Base-by-base conservation (phyloP, 2,113 vertebrate genomes). In the Myiagra hebetior region DNA sequence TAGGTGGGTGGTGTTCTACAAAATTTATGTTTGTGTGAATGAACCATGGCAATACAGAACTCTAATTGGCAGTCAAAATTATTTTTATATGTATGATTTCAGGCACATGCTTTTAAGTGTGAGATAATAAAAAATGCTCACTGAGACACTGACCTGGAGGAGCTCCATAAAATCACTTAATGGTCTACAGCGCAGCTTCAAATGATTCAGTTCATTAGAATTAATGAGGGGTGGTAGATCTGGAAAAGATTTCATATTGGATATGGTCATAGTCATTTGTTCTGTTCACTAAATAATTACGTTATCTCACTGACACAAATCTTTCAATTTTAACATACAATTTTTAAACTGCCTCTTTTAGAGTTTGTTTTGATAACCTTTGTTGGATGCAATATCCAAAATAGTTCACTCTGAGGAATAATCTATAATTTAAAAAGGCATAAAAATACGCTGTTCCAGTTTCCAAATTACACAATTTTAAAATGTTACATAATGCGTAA, bases 181-280 rank as follows among this genome's bases (percentile, higher is more conserved):
- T 95, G 49, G 42, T 93, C 62, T 88, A 79, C 53, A 95, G 87
- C 57, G 90, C n/a, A 81, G 41, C 23, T 96, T 87, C 74, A 92
- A 94, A 95, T 97, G 33, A 93, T 96, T 97, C 85, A 91, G 59
- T 96, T 97, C 75, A 96, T 96, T 97, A 94, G 14, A 92, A 72
- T 95, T 96, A 97, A 97, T 97, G 91, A 97, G 91, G 64, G 55
- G 60, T 94, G 50, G 81, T 91, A 72, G 57, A 93, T 90, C 42
- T 92, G 87, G 75, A 94, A 92, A 98, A 88, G 31, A 88, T 89
- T 96, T 97, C 46, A 49, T 64, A 92, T 87, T 91, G 74, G 73
- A 86, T 95, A 49, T 94, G 83, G 93, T 86, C 73, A 95, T 24
- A 52, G 91, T 68, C 8, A 93, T 97, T 96, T 95, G 22, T 93